Evolutionary conservation across 1,140 invertebrate genomes (phyloP).

Genomic region (Drosophila aff.): DNA sequence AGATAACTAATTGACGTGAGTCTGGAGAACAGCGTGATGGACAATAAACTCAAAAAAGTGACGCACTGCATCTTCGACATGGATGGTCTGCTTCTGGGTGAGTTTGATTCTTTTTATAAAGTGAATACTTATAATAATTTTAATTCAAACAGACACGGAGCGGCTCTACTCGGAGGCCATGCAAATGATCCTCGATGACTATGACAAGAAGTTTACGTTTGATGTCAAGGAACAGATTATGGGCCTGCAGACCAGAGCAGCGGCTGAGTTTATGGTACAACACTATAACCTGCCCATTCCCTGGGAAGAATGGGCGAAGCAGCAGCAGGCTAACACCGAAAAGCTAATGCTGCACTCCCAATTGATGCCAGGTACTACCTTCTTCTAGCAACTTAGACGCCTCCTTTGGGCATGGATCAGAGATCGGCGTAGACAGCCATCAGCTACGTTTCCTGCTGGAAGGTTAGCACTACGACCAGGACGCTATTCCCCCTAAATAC

Average conservation of each 20-base stretch:
- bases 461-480: conserved; percentile 64
- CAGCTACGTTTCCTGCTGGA: conserved; percentile 37
- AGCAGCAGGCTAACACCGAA: conserved; percentile 84
- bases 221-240: conserved; percentile 90
- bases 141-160: conserved; percentile 90
- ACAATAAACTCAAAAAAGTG: conserved; percentile 87
- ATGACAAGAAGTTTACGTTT: conserved; percentile 91
- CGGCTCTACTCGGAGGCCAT: conserved; percentile 90
- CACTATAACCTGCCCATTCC: conserved; percentile 89
- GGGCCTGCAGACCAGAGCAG: conserved; percentile 90
- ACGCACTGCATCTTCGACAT: conserved; percentile 95
- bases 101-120: conserved; percentile 65
- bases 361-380: conserved; percentile 88
- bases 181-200: conserved; percentile 88
- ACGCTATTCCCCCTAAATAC: neutral
- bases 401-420: conserved; percentile 17
- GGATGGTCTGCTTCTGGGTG: conserved; percentile 92
- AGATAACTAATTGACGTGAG: conserved; percentile 16
- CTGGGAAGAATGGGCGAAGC: conserved; percentile 88
- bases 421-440: conserved; percentile 86
- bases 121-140: neutral
- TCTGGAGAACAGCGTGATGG: conserved; percentile 8
- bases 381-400: conserved; percentile 9
- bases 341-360: conserved; percentile 86
- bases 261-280: conserved; percentile 87